Evolutionary conservation across 2,888 invertebrate species (phyloP).

Genomic region (Timandra comae): DNA sequence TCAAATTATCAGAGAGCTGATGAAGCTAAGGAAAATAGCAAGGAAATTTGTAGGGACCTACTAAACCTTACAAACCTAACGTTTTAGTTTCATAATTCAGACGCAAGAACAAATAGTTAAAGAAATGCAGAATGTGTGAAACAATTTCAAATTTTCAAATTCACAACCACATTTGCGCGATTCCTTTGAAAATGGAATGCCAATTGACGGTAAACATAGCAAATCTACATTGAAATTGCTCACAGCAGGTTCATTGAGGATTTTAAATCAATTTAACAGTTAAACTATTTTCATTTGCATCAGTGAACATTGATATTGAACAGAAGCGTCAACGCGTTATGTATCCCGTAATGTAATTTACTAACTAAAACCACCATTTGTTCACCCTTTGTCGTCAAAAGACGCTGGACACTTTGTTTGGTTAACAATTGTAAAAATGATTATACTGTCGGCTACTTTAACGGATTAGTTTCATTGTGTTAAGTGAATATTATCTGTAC

Average conservation of each 20-base stretch:
- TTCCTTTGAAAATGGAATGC: no score
- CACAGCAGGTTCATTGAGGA: conserved; percentile 17
- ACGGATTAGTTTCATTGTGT: conserved; percentile 63
- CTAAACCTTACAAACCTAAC: no score
- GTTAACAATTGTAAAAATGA: conserved; percentile 52
- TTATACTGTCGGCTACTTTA: conserved; percentile 66
- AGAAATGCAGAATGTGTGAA: no score
- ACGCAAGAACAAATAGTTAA: no score
- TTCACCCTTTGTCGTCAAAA: conserved; percentile 48
- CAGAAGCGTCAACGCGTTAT: conserved; percentile 57
- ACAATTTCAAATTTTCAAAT: no score
- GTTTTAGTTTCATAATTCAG: no score
- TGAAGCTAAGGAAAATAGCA: no score
- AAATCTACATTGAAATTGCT: no score
- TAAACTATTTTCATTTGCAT: conserved; percentile 51
- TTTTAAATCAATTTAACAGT: conserved; percentile 18
- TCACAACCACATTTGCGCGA: no score
- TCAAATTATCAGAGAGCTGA: no score
- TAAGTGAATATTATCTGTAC: conserved; percentile 26
- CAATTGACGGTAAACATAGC: no score
- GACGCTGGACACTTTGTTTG: conserved; percentile 51
- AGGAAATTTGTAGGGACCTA: no score
- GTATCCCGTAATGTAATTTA: conserved; percentile 57
- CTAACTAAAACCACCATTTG: conserved; percentile 29
- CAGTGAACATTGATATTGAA: conserved; percentile 43